Percentiles rank a stretch among this genome's conserved stretches.
Conservation (phyloP, 2,113 vertebrate species). For the Myocastor coypus region DNA sequence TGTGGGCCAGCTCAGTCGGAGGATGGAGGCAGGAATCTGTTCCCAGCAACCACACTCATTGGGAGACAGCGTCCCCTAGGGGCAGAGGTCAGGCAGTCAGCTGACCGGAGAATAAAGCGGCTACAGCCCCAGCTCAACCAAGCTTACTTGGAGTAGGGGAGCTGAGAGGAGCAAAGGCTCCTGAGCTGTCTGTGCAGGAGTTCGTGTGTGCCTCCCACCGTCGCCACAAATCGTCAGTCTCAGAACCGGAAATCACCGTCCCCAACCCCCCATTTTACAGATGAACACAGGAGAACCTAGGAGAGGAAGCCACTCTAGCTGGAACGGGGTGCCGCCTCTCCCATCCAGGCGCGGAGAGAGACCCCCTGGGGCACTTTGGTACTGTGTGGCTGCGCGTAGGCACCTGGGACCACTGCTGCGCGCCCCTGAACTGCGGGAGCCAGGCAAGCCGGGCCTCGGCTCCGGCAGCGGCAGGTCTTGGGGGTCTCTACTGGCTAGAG, state of each 20-base stretch:
- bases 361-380: neutral
- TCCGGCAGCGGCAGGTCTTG: neutral
- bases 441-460: neutral
- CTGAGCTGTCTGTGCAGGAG: neutral
- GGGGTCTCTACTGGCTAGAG: neutral
- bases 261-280: neutral
- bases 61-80: neutral
- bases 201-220: neutral
- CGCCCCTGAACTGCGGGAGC: neutral
- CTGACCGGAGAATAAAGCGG: too few species aligned
- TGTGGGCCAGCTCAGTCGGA: neutral
- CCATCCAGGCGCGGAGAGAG: neutral
- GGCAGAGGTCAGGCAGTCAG: neutral
- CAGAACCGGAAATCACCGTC: neutral
- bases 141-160: neutral
- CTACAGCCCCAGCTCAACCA: rapidly evolving
- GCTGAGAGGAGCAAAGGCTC: neutral
- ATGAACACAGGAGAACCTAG: neutral
- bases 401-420: neutral
- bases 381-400: neutral
- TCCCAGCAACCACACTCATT: neutral
- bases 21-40: rapidly evolving
- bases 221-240: neutral
- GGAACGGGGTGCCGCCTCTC: neutral
- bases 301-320: neutral